phyloP scores from a whole-genome alignment of 1,140 invertebrate species.

The Sycobia sp. region DNA sequence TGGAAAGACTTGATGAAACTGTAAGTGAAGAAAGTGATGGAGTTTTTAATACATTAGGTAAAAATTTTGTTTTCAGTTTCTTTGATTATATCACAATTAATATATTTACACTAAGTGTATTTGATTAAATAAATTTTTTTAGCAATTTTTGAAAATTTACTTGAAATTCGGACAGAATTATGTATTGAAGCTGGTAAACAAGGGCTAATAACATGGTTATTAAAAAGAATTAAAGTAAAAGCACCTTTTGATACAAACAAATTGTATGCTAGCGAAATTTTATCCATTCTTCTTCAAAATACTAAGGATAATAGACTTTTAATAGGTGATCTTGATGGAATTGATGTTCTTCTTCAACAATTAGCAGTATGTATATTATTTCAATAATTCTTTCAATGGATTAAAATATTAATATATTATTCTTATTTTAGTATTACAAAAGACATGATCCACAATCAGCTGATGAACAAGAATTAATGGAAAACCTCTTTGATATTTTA shows the following conservation, averaged over 20 bases:
- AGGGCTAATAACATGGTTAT: conserved; percentile 89
- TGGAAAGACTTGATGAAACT: conserved; percentile 91
- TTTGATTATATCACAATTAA: conserved; percentile 27
- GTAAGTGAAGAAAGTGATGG: conserved; percentile 96
- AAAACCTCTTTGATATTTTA: conserved; percentile 95
- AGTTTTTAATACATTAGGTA: conserved; percentile 92
- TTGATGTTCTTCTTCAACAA: conserved; percentile 95
- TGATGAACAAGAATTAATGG: conserved; percentile 98
- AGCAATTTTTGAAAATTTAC: conserved; percentile 88
- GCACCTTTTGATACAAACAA: conserved; percentile 95
- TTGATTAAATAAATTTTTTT: conserved; percentile 30
- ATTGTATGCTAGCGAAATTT: conserved; percentile 93
- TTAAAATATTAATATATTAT: conserved; percentile 3
- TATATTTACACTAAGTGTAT: background rate
- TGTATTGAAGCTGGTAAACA: conserved; percentile 84
- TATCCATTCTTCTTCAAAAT: conserved; percentile 94
- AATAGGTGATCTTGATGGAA: conserved; percentile 91
- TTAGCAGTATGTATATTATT: conserved; percentile 72
- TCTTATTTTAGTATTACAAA: conserved; percentile 80
- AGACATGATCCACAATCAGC: conserved; percentile 86
- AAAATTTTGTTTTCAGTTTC: background rate
- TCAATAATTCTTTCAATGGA: background rate
- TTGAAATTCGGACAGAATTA: conserved; percentile 88
- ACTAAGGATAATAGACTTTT: conserved; percentile 81
- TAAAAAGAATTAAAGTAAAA: conserved; percentile 86